Evolutionary conservation across 2,797 vertebrate species (phyloP), one percentile per base, ranked within the genome.

Genomic region (Morelia viridis): DNA sequence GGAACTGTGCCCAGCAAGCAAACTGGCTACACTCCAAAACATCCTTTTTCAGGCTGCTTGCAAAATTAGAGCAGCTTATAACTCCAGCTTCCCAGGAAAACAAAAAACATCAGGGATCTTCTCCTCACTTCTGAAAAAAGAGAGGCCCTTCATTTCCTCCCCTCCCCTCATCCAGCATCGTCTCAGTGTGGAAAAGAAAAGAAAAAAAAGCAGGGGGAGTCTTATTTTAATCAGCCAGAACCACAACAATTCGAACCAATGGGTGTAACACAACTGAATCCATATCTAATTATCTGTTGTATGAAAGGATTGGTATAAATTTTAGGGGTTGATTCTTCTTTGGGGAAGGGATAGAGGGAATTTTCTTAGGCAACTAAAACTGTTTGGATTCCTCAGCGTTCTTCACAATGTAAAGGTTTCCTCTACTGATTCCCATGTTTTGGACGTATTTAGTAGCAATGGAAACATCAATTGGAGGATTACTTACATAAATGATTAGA

Each of bases 401-500:
- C 46, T 65, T 87, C 56, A 87, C 13, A 41, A 10, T n/a, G 62
- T 61, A 87, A 92, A 87, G 58, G n/a, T 60, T 64, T 90, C 50
- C 46, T 60, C 85, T 26, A 87, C 58, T 88, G 58, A 92, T 92
- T 92, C 64, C 85, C 2, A 9, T 12, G 2, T 41, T 71, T 22
- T 35, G 31, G n/a, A n/a, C 50, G 5, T 57, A 24, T 64, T 64
- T 64, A 64, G 89, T 87, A 71, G 35, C 92, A 88, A 50, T 50
- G 87, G 92, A 90, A 83, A 90, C 89, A 90, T 64, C 68, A 90
- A 53, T 50, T 4, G 5, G 65, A 88, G 62, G 85, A 31, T 92
- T 86, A 65, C 35, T 88, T 71, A 50, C 50, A 12, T 92, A 92
- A 90, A 65, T 90, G 85, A 92, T 92, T 89, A 90, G 85, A 90